Evolutionary conservation across 2,113 vertebrate genomes (phyloP), one percentile per base, ranked within the genome.

Genomic region (Myiagra hebetior): DNA sequence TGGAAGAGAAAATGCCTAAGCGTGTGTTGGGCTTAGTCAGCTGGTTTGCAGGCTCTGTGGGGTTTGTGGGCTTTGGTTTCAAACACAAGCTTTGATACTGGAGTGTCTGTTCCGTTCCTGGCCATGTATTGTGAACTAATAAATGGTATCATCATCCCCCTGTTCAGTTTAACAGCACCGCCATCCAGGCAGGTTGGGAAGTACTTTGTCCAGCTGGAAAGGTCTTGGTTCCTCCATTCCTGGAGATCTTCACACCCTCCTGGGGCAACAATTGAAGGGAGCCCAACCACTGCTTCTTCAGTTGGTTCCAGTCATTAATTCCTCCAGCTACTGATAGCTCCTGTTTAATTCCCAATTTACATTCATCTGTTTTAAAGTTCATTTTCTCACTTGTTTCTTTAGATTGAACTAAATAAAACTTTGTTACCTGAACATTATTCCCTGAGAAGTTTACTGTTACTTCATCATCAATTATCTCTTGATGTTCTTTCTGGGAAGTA

Each of bases 121-220:
- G 18, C 70, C 1, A 0, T 5, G 24, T 11, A 1, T 39, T 15
- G 13, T 8, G 33, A 55, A 4, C 33, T 37, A 6, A 18, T 16
- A 19, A 31, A 52, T 17, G 3, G 1, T 1, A 0, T 30, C 41
- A 1, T 41, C 50, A 26, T 19, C 10, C 24, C 5, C 2, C 26
- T 49, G 2, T 11, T 83, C 26, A 60, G 11, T 55, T 70, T 37
- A 23, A 11, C 35, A 46, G n/a, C 26, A 1, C 7, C 56, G 50
- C 70, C 65, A 7, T 52, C 41, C 9, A 10, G 28, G 87, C 33
- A 17, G 39, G 15, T 28, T 33, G 22, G 5, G 10, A 50, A 24
- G 33, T 21, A 21, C 67, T 47, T 60, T 60, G 13, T 47, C 39
- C 1, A 0, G 15, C 19, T 78, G 89, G 26, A 49, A 63, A 15